Conservation (phyloP, 2,888 invertebrate genomes). For the Drosophila maculinotata region DNA sequence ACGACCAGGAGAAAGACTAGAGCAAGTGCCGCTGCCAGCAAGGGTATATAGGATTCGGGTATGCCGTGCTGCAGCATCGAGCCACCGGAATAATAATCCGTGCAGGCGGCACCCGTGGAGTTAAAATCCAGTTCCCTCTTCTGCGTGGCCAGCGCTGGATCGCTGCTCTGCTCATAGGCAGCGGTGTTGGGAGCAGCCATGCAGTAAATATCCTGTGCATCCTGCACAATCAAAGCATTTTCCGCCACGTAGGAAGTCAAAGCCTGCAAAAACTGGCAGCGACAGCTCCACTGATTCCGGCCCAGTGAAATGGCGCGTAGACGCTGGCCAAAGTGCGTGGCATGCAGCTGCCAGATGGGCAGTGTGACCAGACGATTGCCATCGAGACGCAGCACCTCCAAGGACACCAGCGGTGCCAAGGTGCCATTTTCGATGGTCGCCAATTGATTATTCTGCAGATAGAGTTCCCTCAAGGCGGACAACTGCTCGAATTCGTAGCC, state of each 20-base stretch:
- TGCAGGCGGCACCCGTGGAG: slow-evolving; percentile 90
- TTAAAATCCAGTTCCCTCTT: slow-evolving; percentile 93
- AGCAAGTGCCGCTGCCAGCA: slow-evolving; percentile 92
- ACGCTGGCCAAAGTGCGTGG: slow-evolving; percentile 81
- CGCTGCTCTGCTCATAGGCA: slow-evolving; percentile 41
- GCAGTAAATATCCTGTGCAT: slow-evolving; percentile 93
- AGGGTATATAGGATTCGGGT: slow-evolving; percentile 92
- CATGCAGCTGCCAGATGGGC: slow-evolving; percentile 90
- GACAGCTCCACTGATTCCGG: slow-evolving; percentile 95
- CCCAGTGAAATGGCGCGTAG: slow-evolving; percentile 87
- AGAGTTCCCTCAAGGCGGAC: slow-evolving; percentile 91
- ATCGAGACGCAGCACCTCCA: slow-evolving; percentile 92
- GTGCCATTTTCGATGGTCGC: slow-evolving; percentile 92
- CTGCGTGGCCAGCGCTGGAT: slow-evolving; percentile 77
- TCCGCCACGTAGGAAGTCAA: slow-evolving; percentile 93
- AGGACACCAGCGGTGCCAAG: slow-evolving; percentile 90
- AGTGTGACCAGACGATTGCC: slow-evolving; percentile 93
- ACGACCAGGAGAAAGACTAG: slow-evolving; percentile 91
- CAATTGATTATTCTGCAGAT: slow-evolving; percentile 94
- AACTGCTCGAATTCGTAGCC: slow-evolving; percentile 96
- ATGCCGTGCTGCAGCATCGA: slow-evolving; percentile 92
- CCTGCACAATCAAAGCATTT: slow-evolving; percentile 92
- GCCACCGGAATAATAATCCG: slow-evolving; percentile 93
- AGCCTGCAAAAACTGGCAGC: slow-evolving; percentile 95
- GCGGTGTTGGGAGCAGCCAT: slow-evolving; percentile 86